phyloP scores from a whole-genome alignment of 2,113 vertebrate species.

The Tyrannus savana region DNA sequence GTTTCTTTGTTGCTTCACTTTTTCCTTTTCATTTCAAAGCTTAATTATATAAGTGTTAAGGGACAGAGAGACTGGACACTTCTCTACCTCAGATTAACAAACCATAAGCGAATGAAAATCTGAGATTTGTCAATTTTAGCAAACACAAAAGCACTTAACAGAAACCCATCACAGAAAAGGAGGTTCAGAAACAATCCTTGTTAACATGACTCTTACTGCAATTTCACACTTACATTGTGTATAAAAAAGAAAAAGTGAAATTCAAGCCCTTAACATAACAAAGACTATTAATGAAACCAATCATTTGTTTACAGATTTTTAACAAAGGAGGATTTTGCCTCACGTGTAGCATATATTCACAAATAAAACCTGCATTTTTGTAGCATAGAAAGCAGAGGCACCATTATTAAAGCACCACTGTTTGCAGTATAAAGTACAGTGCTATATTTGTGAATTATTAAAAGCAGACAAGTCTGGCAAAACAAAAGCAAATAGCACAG shows the following conservation, averaged over 20 bases:
- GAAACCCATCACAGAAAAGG: not conserved
- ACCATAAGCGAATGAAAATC: conserved; percentile 7
- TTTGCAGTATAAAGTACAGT: not conserved
- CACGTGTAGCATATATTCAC: not conserved
- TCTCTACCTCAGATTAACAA: conserved; percentile 67
- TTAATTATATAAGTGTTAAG: conserved; percentile 68
- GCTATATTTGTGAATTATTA: not conserved
- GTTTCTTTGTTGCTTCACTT: conserved; percentile 72
- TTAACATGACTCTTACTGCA: not conserved
- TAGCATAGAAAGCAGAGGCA: not conserved
- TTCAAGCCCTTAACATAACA: not conserved
- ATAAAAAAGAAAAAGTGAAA: not conserved
- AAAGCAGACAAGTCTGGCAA: not conserved
- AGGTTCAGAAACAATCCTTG: not conserved
- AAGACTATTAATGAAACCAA: not conserved
- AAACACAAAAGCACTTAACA: not conserved
- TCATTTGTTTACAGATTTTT: not conserved
- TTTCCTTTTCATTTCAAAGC: conserved; percentile 74
- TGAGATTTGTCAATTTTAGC: not conserved
- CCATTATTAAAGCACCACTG: not conserved
- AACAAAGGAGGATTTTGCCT: not conserved
- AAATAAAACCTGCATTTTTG: not conserved
- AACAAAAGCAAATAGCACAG: not conserved
- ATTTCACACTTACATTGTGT: not conserved
- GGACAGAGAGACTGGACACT: conserved; percentile 50